Evolutionary conservation across 2,113 vertebrate genomes (phyloP).

Genomic region (Cephalopholis sonnerati): DNA sequence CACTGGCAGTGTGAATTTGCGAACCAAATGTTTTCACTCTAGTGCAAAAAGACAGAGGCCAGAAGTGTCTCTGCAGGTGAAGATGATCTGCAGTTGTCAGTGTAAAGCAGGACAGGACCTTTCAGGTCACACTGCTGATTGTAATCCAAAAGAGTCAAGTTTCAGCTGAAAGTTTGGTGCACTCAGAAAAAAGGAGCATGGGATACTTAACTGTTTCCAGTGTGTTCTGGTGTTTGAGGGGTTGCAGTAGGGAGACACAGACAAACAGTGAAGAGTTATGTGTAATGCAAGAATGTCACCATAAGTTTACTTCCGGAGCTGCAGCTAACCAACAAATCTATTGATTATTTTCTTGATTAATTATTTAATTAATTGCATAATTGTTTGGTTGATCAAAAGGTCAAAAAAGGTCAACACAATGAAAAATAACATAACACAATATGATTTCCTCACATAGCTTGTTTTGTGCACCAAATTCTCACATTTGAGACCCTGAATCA

Average conservation of each 20-base stretch:
- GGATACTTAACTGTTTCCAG: not conserved
- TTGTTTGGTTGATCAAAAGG: not conserved
- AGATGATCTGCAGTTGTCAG: constrained; percentile 2
- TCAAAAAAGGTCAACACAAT: not conserved
- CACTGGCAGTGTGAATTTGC: constrained; percentile 38
- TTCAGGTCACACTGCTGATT: not conserved
- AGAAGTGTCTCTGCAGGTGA: constrained; percentile 41
- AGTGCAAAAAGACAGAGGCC: constrained; percentile 52
- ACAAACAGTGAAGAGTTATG: not conserved
- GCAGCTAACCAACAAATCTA: not conserved
- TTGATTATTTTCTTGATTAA: not conserved
- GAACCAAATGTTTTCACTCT: constrained; percentile 67
- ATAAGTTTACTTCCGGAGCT: not conserved
- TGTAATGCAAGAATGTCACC: not conserved
- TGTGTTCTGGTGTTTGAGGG: not conserved
- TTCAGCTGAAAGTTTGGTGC: not conserved
- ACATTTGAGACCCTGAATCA: not conserved
- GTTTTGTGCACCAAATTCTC: not conserved
- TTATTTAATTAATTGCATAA: not conserved
- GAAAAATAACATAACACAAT: not conserved
- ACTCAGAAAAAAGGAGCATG: not conserved
- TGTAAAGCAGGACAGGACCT: constrained; percentile 2
- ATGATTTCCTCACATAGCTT: not conserved
- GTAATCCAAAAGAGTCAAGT: not conserved
- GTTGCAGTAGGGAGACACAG: not conserved